phyloP scores from a whole-genome alignment of 92 coral and sea anemone species.

The Umimayanthus chanpuru region DNA sequence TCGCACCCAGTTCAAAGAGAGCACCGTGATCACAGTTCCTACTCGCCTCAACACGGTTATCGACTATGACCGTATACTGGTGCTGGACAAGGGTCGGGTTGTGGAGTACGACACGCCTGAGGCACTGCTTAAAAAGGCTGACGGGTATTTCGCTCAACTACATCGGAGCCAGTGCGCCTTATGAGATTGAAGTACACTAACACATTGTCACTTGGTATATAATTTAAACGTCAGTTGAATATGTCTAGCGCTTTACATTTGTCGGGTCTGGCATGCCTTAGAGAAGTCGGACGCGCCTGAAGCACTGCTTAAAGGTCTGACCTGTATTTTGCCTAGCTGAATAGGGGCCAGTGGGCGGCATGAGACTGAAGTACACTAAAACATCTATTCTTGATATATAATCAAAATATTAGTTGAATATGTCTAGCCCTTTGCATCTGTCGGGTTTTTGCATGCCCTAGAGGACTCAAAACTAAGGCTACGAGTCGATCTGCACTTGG shows the following conservation, averaged over 20 bases:
- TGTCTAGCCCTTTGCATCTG: not conserved
- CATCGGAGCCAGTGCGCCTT: slow-evolving; percentile 73
- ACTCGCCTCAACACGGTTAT: slow-evolving; percentile 78
- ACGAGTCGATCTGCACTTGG: too few relatives aligned
- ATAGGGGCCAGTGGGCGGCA: slow-evolving; percentile 70
- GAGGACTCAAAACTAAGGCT: not conserved
- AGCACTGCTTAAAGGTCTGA: slow-evolving; percentile 64
- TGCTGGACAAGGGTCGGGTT: slow-evolving; percentile 79
- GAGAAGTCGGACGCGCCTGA: slow-evolving; percentile 62
- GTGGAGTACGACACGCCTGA: slow-evolving; percentile 87
- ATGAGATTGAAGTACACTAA: slow-evolving; percentile 9
- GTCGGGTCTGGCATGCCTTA: not conserved
- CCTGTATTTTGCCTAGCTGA: slow-evolving; percentile 79
- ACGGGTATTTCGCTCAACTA: slow-evolving; percentile 81
- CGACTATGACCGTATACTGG: slow-evolving; percentile 87
- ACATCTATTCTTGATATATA: not conserved
- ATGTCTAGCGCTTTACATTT: not conserved
- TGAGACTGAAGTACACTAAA: slow-evolving; percentile 12
- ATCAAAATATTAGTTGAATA: not conserved
- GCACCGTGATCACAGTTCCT: slow-evolving; percentile 76
- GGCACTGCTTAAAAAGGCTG: slow-evolving; percentile 63
- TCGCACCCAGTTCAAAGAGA: slow-evolving; percentile 67
- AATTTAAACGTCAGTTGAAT: not conserved
- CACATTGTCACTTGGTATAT: not conserved
- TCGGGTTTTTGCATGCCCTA: not conserved